Conservation (phyloP, 2,797 vertebrate genomes). For the Falco columbarius region DNA sequence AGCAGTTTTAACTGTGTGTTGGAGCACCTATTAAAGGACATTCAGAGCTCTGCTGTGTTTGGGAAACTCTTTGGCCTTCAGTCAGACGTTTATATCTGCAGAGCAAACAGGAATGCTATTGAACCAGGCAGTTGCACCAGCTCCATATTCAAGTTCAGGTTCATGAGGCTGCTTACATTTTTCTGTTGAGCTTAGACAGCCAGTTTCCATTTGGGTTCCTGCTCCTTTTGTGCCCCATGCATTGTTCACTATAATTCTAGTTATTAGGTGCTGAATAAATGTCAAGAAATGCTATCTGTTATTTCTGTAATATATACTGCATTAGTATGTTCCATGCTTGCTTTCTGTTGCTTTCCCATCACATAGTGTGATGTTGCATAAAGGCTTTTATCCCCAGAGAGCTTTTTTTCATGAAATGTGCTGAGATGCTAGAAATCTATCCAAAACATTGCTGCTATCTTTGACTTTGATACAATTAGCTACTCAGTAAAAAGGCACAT, state of each 20-base stretch:
- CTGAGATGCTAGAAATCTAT: constrained; percentile 48
- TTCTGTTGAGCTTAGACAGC: neutral
- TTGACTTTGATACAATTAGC: constrained; percentile 57
- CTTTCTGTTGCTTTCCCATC: neutral
- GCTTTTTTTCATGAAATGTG: constrained; percentile 1
- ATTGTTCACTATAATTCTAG: neutral
- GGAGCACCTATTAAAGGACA: neutral
- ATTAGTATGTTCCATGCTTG: neutral
- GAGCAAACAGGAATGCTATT: neutral
- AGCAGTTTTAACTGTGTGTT: neutral
- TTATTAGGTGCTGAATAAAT: neutral
- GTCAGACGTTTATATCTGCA: neutral
- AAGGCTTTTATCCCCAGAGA: constrained; percentile 42
- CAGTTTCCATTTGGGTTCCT: neutral
- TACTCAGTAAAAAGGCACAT: constrained; percentile 32
- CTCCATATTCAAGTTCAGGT: neutral
- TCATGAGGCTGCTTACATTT: neutral
- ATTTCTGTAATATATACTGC: neutral
- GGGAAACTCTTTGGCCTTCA: neutral
- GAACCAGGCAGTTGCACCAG: neutral
- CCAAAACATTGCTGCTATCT: constrained; percentile 29
- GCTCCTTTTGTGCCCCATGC: neutral
- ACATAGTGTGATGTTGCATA: neutral
- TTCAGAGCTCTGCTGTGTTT: neutral
- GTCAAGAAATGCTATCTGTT: neutral